Evolutionary conservation across 2,888 invertebrate species (phyloP).

Genomic region (Leptopilina myrica): DNA sequence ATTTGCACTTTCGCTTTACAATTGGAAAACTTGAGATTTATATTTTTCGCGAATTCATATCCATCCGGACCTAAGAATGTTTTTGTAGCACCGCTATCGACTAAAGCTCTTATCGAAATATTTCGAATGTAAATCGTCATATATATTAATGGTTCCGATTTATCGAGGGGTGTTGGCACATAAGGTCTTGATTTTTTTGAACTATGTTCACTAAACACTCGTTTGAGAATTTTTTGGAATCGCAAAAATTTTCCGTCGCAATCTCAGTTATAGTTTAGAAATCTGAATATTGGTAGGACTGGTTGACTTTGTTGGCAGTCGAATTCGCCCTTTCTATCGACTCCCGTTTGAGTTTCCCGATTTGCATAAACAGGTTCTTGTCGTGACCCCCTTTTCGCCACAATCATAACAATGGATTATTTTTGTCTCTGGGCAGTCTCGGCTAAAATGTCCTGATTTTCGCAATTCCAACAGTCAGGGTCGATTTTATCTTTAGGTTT

Average conservation of each 20-base stretch:
- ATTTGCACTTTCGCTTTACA: not conserved
- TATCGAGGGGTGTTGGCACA: not conserved
- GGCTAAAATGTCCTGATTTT: not conserved
- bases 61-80: not conserved
- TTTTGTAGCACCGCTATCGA: not conserved
- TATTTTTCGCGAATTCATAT: not conserved
- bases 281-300: no score
- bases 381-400: no score
- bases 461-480: not conserved
- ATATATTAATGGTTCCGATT: not conserved
- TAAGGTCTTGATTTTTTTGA: not conserved
- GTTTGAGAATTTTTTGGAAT: no score
- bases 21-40: not conserved
- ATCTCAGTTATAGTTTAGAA: no score
- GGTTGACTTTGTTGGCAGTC: no score
- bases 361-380: no score
- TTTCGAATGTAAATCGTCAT: not conserved
- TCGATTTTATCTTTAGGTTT: no score
- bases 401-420: not conserved
- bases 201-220: no score
- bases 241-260: no score
- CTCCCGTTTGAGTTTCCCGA: not conserved
- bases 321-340: not conserved
- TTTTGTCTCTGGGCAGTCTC: not conserved
- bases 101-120: not conserved